Percentiles rank a stretch among this genome's conserved stretches.
These are phyloP conservation scores for Indri indri DNA, from an alignment of 2,113 vertebrate genomes.

Conservation along the genomic window DNA sequence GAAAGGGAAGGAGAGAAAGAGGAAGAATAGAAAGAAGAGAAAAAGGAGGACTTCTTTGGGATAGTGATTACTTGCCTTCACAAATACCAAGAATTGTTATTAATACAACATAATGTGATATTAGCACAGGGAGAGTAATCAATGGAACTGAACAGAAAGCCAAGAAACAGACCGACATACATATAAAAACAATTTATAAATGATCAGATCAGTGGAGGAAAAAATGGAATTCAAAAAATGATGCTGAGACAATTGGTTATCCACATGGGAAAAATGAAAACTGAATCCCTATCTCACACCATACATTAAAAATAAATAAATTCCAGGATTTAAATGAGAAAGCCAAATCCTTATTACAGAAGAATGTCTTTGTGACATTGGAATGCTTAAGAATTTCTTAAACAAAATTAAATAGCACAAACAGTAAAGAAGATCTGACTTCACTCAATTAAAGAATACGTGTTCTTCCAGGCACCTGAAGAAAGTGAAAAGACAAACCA, in stretches of 20 bases:
- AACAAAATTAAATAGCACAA: not conserved
- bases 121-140: not conserved
- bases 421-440: not conserved
- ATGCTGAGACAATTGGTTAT: not conserved
- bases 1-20: not conserved
- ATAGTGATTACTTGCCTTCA: not conserved
- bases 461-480: not conserved
- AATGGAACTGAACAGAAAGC: not conserved
- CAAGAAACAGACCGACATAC: not conserved
- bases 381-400: not conserved
- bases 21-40: not conserved
- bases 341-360: not conserved
- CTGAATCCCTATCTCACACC: not conserved
- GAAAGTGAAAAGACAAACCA: not conserved
- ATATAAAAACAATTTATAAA: not conserved
- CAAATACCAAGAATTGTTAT: not conserved
- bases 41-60: not conserved
- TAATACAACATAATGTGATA: not conserved
- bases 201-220: not conserved
- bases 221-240: not conserved
- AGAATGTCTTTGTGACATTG: not conserved
- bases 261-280: not conserved
- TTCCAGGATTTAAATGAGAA: not conserved
- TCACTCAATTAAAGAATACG: not conserved
- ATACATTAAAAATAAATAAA: not conserved